These are phyloP conservation scores for Limnephilus auricula DNA, from an alignment of 2,888 invertebrate species.

Conservation along the genomic window DNA sequence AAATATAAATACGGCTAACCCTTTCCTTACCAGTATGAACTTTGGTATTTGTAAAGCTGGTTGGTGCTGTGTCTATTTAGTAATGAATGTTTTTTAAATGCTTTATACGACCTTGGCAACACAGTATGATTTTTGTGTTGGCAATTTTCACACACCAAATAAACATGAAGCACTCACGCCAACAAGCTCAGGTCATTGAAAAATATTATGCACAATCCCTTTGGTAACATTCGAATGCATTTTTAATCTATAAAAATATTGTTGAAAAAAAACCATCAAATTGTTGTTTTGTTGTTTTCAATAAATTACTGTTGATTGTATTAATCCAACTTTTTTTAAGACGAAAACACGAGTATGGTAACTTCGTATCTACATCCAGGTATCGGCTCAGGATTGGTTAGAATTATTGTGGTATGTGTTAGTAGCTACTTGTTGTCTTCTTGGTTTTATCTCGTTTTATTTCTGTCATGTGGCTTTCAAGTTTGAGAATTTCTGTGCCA, in stretches of 20 bases:
- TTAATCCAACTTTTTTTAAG: background rate
- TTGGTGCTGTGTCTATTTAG: background rate
- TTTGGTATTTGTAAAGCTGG: background rate
- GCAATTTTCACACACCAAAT: background rate
- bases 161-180: background rate
- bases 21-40: background rate
- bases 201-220: background rate
- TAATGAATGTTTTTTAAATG: background rate
- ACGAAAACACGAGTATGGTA: background rate
- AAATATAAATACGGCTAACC: background rate
- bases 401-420: no score
- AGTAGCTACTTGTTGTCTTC: no score
- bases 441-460: background rate
- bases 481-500: background rate
- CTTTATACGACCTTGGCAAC: background rate
- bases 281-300: background rate
- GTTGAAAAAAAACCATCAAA: background rate
- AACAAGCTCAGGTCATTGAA: background rate
- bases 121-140: background rate
- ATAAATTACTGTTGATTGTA: background rate
- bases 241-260: background rate
- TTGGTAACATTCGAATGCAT: background rate
- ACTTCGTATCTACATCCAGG: no score
- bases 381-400: no score
- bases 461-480: background rate